These are phyloP conservation scores for Cyclopterus lumpus DNA, from an alignment of 2,797 vertebrate genomes.

Conservation along the genomic window DNA sequence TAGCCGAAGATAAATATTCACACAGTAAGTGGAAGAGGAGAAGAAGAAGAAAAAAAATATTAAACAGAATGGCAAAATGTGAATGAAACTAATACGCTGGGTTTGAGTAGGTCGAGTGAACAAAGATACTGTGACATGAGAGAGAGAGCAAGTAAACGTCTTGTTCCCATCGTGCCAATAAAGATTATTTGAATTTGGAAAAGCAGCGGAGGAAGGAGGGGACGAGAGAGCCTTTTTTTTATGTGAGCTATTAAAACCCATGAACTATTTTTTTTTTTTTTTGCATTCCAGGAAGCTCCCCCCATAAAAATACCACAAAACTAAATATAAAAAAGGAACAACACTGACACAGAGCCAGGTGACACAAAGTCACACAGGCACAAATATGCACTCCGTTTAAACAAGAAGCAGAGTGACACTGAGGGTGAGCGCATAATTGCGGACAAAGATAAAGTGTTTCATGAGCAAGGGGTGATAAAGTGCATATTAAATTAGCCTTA, in stretches of 20 bases:
- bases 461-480: slow-evolving; percentile 77
- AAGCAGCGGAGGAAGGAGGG: slow-evolving; percentile 27
- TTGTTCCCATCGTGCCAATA: slow-evolving; percentile 53
- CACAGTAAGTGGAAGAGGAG: neutral
- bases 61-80: neutral
- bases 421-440: slow-evolving; percentile 45
- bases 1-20: neutral
- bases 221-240: neutral
- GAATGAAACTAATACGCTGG: slow-evolving; percentile 34
- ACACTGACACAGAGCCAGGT: neutral
- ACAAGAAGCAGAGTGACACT: slow-evolving; percentile 18
- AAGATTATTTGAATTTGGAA: slow-evolving; percentile 56
- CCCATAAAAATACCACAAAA: slow-evolving; percentile 4
- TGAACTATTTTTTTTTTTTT: slow-evolving; percentile 10
- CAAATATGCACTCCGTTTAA: slow-evolving; percentile 1
- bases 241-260: neutral
- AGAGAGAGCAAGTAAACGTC: slow-evolving; percentile 34
- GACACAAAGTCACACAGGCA: neutral
- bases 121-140: slow-evolving; percentile 11
- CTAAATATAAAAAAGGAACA: neutral
- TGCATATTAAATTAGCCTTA: slow-evolving; percentile 82
- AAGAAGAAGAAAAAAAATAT: slow-evolving; percentile 8
- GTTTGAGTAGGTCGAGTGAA: slow-evolving; percentile 7
- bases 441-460: slow-evolving; percentile 73
- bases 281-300: slow-evolving; percentile 13